Conservation (phyloP, 2,888 invertebrate genomes). For the Stenolophus ochropezus region DNA sequence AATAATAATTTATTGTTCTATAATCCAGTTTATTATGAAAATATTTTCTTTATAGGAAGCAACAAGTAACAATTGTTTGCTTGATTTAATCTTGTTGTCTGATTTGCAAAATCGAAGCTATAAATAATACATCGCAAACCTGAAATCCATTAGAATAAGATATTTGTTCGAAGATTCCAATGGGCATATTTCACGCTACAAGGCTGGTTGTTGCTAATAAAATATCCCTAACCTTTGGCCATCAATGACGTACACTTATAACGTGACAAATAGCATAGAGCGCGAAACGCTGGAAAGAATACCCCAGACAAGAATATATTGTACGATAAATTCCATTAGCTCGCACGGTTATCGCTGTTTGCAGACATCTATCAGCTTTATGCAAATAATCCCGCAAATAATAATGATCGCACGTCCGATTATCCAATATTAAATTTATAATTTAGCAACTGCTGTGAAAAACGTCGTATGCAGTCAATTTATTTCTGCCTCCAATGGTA, state of each 20-base stretch:
- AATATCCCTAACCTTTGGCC: slow-evolving; percentile 49
- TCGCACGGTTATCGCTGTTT: slow-evolving; percentile 27
- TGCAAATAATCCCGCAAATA: slow-evolving; percentile 45
- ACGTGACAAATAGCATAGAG: slow-evolving; percentile 40
- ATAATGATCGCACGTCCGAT: slow-evolving; percentile 41
- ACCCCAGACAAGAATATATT: slow-evolving; percentile 36
- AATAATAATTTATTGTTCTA: no score
- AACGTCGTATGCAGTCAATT: slow-evolving; percentile 39
- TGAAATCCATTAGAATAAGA: slow-evolving; percentile 34
- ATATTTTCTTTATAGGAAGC: no score
- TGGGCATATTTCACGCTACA: slow-evolving; percentile 29
- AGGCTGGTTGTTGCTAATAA: slow-evolving; percentile 28
- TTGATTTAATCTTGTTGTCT: not conserved
- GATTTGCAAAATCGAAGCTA: slow-evolving; percentile 18
- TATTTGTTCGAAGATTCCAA: not conserved
- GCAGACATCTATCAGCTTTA: slow-evolving; percentile 45
- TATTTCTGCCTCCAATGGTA: slow-evolving; percentile 9
- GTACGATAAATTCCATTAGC: slow-evolving; percentile 49
- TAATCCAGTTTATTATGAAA: no score
- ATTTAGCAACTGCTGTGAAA: slow-evolving; percentile 40
- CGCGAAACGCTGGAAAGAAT: slow-evolving; percentile 29
- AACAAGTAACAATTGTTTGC: no score
- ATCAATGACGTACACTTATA: slow-evolving; percentile 32
- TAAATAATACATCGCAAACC: slow-evolving; percentile 5
- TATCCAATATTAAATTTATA: slow-evolving; percentile 46